phyloP scores from a whole-genome alignment of 2,888 invertebrate species.

The Hesperia comma region DNA sequence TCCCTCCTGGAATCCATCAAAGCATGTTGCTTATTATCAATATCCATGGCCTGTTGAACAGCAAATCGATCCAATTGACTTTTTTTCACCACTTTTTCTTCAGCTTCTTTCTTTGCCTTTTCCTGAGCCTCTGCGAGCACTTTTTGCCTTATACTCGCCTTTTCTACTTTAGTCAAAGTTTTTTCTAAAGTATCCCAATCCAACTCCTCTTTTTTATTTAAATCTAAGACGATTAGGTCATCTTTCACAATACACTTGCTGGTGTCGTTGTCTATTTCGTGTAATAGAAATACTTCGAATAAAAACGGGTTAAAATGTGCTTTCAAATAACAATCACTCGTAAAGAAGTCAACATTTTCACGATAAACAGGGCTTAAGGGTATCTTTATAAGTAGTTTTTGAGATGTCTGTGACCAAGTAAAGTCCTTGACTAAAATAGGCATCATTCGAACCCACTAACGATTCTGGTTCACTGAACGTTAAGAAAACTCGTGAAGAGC shows the following conservation, averaged over 20 bases:
- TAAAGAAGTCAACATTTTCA: constrained; percentile 88
- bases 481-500: not conserved
- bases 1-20: constrained; percentile 86
- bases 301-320: constrained; percentile 88
- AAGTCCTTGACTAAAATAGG: constrained; percentile 90
- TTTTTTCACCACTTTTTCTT: constrained; percentile 80
- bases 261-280: constrained; percentile 83
- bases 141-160: constrained; percentile 81
- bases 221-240: constrained; percentile 85
- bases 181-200: constrained; percentile 85
- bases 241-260: constrained; percentile 87
- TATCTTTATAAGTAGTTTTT: constrained; percentile 85
- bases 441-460: constrained; percentile 67
- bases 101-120: constrained; percentile 79
- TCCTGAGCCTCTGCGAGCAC: constrained; percentile 83
- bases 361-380: constrained; percentile 85
- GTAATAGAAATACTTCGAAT: constrained; percentile 88
- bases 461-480: not conserved
- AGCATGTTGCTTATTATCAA: constrained; percentile 78
- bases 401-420: constrained; percentile 89
- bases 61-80: constrained; percentile 82
- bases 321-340: constrained; percentile 88
- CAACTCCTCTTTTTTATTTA: constrained; percentile 83
- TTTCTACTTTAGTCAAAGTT: constrained; percentile 82
- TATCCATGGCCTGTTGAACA: constrained; percentile 77